These are phyloP conservation scores for Rhineura floridana DNA, from an alignment of 2,113 vertebrate species.

Conservation along the genomic window DNA sequence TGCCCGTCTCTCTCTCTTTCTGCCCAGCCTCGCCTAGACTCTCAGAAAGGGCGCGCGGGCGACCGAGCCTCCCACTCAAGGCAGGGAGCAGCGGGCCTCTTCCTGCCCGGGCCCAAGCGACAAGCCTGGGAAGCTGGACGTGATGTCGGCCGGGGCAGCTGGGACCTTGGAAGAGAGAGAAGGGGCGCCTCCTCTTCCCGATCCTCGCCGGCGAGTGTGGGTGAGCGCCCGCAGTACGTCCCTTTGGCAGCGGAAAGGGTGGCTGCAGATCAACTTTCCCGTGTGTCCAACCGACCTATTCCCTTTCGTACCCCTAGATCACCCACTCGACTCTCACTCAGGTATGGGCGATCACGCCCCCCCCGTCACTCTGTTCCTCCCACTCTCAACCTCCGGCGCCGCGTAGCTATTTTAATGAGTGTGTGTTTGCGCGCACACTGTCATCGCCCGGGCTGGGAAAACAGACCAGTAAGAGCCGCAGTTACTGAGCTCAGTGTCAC, in stretches of 20 bases:
- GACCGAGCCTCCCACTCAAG: not conserved
- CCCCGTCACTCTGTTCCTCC: not conserved
- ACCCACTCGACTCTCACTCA: not conserved
- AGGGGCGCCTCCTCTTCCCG: not conserved
- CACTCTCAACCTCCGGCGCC: not conserved
- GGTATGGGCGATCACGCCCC: conserved; percentile 18
- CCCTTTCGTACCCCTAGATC: too few relatives aligned
- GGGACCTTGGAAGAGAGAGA: not conserved
- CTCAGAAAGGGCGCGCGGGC: not conserved
- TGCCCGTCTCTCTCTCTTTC: not conserved
- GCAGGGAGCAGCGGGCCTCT: not conserved
- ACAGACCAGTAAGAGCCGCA: too few relatives aligned
- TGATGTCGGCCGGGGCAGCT: not conserved
- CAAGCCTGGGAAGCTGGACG: not conserved
- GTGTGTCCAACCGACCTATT: not conserved
- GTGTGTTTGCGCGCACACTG: not conserved
- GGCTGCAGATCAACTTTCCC: not conserved
- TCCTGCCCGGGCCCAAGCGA: not conserved
- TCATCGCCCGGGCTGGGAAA: too few relatives aligned
- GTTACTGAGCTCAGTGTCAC: not conserved
- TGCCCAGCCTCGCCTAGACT: not conserved
- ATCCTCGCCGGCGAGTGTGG: not conserved
- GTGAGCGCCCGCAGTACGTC: not conserved
- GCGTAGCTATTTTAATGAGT: too few relatives aligned
- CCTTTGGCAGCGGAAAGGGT: not conserved